Evolutionary conservation across 2,888 invertebrate genomes (phyloP).

Genomic region (Lottia scabra): DNA sequence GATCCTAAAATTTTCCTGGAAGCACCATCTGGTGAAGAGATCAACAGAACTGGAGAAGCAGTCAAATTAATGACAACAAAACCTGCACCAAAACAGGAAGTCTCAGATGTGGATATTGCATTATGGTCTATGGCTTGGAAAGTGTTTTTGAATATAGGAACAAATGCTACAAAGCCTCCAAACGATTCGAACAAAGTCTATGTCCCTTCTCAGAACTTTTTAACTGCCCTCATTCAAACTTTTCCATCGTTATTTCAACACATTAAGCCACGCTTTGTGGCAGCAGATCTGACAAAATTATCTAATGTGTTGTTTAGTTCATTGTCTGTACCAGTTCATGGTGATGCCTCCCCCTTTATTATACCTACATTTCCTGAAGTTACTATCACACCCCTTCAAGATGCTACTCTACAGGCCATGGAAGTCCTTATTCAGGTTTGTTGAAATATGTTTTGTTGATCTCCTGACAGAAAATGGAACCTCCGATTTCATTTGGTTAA

Average conservation of each 20-base stretch:
- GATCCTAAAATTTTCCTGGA: conserved; percentile 19
- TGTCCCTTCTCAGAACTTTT: conserved; percentile 91
- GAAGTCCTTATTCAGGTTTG: conserved; percentile 86
- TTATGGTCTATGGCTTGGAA: conserved; percentile 68
- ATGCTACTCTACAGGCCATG: conserved; percentile 86
- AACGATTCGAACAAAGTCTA: conserved; percentile 73
- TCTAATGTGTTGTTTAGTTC: conserved; percentile 83
- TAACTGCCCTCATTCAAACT: conserved; percentile 94
- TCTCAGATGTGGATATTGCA: conserved; percentile 54
- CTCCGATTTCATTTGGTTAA: no score
- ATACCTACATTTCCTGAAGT: conserved; percentile 81
- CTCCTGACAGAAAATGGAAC: no score
- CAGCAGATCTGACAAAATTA: conserved; percentile 82
- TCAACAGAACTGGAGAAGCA: conserved; percentile 47
- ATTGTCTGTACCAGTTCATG: conserved; percentile 84
- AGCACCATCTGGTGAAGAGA: conserved; percentile 52
- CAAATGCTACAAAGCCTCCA: conserved; percentile 78
- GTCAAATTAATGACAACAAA: conserved; percentile 19
- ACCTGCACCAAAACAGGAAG: conserved; percentile 9
- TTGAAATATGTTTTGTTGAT: no score
- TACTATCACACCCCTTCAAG: conserved; percentile 82
- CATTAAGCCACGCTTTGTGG: conserved; percentile 77
- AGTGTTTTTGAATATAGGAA: conserved; percentile 87
- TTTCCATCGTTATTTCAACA: conserved; percentile 95
- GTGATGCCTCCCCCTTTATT: conserved; percentile 85